Conservation (phyloP, 2,888 invertebrate genomes). For the Phalangium opilio region DNA sequence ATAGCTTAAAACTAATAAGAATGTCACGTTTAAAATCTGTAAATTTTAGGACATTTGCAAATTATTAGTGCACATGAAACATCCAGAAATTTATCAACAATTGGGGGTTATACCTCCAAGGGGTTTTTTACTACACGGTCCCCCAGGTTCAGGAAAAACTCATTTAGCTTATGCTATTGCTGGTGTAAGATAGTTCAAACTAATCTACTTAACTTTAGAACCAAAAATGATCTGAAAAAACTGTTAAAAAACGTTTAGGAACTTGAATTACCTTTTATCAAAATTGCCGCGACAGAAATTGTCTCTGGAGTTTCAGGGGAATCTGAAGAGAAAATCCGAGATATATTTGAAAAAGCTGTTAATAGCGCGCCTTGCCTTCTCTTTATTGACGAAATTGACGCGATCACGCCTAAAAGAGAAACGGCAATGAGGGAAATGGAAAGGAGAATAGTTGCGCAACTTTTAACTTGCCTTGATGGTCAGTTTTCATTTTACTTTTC, state of each 20-base stretch:
- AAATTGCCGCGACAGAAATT: conserved; percentile 78
- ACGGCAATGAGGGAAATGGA: conserved; percentile 92
- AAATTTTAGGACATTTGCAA: conserved; percentile 46
- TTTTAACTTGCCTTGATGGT: conserved; percentile 77
- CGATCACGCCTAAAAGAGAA: conserved; percentile 78
- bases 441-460: conserved; percentile 79
- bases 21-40: background rate
- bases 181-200: conserved; percentile 28
- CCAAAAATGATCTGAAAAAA: too few relatives aligned
- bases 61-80: conserved; percentile 66
- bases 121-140: conserved; percentile 85
- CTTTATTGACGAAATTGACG: conserved; percentile 93
- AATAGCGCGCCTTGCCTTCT: conserved; percentile 61
- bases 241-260: conserved; percentile 39
- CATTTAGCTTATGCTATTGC: conserved; percentile 36
- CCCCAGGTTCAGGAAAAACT: conserved; percentile 75
- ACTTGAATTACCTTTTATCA: conserved; percentile 63
- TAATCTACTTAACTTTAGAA: too few relatives aligned
- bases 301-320: conserved; percentile 91
- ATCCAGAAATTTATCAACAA: conserved; percentile 71
- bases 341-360: conserved; percentile 71
- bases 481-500: conserved; percentile 16
- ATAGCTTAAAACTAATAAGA: background rate
- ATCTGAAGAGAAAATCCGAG: conserved; percentile 63
- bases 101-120: conserved; percentile 74